These are phyloP conservation scores for Microcebus lehilahytsara DNA, from an alignment of 2,113 vertebrate species.

Conservation along the genomic window DNA sequence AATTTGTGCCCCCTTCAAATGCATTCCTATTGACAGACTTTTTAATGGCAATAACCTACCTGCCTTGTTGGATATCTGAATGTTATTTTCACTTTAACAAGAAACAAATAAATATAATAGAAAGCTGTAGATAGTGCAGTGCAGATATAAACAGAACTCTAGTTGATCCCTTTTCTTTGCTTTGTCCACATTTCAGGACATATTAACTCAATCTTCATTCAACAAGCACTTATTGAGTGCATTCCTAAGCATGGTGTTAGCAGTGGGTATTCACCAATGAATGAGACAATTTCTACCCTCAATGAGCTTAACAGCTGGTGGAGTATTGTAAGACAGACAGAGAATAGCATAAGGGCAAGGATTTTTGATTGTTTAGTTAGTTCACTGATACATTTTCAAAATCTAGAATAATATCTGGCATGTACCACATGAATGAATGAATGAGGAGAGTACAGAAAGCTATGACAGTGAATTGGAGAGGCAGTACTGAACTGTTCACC, in stretches of 20 bases:
- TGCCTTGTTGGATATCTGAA: background rate
- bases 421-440: background rate
- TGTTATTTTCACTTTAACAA: background rate
- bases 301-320: background rate
- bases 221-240: background rate
- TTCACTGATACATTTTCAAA: background rate
- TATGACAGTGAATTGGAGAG: background rate
- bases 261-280: background rate
- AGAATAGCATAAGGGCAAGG: background rate
- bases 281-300: background rate
- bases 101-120: background rate
- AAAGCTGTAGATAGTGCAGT: background rate
- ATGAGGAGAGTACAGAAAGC: background rate
- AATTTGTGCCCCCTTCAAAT: background rate
- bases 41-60: background rate
- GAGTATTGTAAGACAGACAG: background rate
- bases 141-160: background rate
- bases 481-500: background rate
- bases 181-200: background rate
- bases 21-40: background rate
- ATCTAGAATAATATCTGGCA: background rate
- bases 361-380: background rate
- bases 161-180: background rate
- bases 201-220: background rate
- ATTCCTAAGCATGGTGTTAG: background rate